Evolutionary conservation across 2,888 invertebrate genomes (phyloP), one percentile per base, ranked within the genome.

Genomic region (Sphaerophoria rueppellii): DNA sequence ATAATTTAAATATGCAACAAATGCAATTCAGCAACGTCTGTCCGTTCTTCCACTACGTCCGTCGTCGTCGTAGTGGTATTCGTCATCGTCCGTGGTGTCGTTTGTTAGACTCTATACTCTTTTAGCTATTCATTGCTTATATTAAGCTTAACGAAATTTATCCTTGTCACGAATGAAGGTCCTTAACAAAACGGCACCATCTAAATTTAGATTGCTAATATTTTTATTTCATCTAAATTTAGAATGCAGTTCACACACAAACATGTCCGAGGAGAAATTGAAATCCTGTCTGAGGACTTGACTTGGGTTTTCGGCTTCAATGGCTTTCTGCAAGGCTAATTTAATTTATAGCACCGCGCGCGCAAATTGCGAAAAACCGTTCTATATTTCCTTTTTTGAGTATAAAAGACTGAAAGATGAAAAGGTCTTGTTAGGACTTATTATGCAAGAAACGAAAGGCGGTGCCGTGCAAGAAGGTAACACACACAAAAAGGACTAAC

Each of bases 101-200:
- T 34, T 63, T 11, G 1, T 50, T 37, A 52, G 35, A 16, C 24
- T 35, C 52, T n/a, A 24, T n/a, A 24, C 9, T 40, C 9, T 43
- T 5, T n/a, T 37, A 50, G 50, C 12, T 37, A 37, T 46, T 46
- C 5, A 61, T 58, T 58, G 16, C 58, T 46, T 34, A n/a, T 16
- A 67, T 65, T 69, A 70, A 72, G 57, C 55, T 67, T 54, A 16
- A 69, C 46, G 75, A 69, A 80, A 83, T 80, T 67, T 69, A 76
- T 83, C 83, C 83, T 83, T 80, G 83, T 83, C 83, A 83, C 83
- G 80, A 83, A 79, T 67, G 80, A 83, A 83, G 83, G 80, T 80
- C 79, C 72, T 60, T 80, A 80, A 61, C 65, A 79, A 71, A 83
- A 83, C 58, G 9, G 71, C 61, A 71, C 60, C 16, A 55, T 61